Evolutionary conservation across 2,113 vertebrate genomes (phyloP), one percentile per base, ranked within the genome.

Genomic region (Meleagris gallopavo): DNA sequence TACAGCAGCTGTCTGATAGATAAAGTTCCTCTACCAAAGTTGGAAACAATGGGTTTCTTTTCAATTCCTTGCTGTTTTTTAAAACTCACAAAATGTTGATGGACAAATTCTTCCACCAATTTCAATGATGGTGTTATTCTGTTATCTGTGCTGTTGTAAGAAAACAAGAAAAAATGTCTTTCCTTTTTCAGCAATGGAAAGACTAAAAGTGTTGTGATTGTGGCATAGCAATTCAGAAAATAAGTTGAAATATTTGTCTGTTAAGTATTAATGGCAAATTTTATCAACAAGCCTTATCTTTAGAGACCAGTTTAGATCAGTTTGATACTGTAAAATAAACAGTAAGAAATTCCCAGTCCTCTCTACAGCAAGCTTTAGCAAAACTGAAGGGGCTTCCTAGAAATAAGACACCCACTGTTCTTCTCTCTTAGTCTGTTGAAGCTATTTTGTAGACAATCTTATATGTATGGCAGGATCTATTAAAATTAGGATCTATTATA

Each of bases 1-100:
- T 78, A 74, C 72, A 82, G 92, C 79, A 88, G 91, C 94, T 93
- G 95, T 92, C 94, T 92, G 95, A 93, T 93, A 97, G 78, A 96
- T 95, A 96, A 97, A 97, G 87, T 87, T 96, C 89, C 74, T 94
- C 40, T 85, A 14, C 66, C 82, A 84, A 93, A 94, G 75, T 81
- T 95, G 82, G 79, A 95, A 86, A 74, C 81, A 93, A 84, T 6
- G 4, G 81, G 77, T 15, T 94, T 83, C 46, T 93, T 80, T 92
- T 61, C 58, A 83, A 82, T 80, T 84, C 58, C 71, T 75, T 46
- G 55, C 25, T 88, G 75, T 0, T 95, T 57, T 89, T 90, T 73
- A 87, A 88, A 95, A 77, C 41, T 84, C 77, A 32, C 72, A 60
- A 71, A 76, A 75, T 14, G 18, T 70, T 88, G 69, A 80, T 7